A percentile compares a stretch with the other conserved stretches of the same genome.
Conservation (phyloP, 2,113 vertebrate species). For the Philantomba maxwellii region DNA sequence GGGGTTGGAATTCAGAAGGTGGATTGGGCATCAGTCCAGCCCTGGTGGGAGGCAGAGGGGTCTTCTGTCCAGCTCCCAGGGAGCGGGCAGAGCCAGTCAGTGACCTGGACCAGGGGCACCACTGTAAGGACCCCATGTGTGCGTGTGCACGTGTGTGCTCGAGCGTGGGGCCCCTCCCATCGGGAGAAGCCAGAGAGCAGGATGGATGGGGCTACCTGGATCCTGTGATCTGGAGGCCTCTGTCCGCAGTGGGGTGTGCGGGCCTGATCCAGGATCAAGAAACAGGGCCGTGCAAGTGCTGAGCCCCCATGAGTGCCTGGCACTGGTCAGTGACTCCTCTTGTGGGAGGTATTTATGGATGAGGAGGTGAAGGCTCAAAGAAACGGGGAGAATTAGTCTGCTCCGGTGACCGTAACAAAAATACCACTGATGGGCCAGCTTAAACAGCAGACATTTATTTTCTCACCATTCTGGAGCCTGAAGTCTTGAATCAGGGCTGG, state of each 20-base stretch:
- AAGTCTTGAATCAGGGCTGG: accelerated
- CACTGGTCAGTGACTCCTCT: accelerated
- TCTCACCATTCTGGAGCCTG: not conserved
- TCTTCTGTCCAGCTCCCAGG: not conserved
- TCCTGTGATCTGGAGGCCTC: not conserved
- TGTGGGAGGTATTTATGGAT: not conserved
- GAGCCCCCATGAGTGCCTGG: not conserved
- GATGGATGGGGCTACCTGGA: not conserved
- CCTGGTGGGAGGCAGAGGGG: not conserved
- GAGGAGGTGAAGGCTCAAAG: not conserved
- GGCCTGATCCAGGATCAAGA: not conserved
- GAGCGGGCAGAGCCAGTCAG: not conserved
- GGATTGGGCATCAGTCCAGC: not conserved
- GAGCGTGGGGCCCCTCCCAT: not conserved
- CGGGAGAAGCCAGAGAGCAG: not conserved
- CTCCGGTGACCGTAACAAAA: not conserved
- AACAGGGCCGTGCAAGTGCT: accelerated
- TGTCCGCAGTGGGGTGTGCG: accelerated
- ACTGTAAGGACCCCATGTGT: not conserved
- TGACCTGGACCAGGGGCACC: not conserved
- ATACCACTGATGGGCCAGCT: not conserved
- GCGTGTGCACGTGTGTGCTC: accelerated
- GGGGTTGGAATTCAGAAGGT: not conserved
- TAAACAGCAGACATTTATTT: not conserved
- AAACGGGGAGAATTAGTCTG: not conserved